A percentile compares a stretch with the other conserved stretches of the same genome.
Evolutionary conservation across 2,797 vertebrate species (phyloP).

Genomic region (Hapalemur alaotrensis): DNA sequence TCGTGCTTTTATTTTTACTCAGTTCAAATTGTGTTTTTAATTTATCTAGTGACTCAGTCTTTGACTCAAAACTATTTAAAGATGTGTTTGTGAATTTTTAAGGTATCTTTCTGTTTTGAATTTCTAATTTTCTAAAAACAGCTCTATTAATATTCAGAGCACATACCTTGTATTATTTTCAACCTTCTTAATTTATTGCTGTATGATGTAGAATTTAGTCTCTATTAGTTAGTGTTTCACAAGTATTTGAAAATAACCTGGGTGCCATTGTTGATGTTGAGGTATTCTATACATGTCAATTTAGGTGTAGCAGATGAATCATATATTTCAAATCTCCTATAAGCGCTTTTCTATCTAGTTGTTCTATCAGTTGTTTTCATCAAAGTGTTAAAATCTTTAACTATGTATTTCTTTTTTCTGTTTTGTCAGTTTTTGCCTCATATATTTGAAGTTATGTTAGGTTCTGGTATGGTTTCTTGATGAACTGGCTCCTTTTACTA

Average conservation of each 20-base stretch:
- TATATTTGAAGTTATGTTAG: neutral
- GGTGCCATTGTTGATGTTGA: neutral
- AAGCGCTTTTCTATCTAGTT: neutral
- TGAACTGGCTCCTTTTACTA: neutral
- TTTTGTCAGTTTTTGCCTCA: neutral
- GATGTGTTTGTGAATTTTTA: neutral
- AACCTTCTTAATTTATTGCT: neutral
- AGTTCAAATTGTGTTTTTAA: neutral
- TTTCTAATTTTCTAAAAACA: neutral
- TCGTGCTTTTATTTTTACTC: neutral
- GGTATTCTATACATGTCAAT: neutral
- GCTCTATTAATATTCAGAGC: neutral
- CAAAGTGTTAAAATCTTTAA: neutral
- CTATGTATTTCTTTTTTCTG: neutral
- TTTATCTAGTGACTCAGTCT: neutral
- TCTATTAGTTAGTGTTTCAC: neutral
- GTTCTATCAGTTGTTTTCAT: neutral
- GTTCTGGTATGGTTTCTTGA: neutral
- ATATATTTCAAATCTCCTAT: neutral
- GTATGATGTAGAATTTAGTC: neutral
- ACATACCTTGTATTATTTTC: neutral
- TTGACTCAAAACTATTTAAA: neutral
- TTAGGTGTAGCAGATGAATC: neutral
- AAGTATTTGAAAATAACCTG: neutral
- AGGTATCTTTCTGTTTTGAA: neutral